Conservation (phyloP, 2,797 vertebrate species). For the Zalophus californianus region DNA sequence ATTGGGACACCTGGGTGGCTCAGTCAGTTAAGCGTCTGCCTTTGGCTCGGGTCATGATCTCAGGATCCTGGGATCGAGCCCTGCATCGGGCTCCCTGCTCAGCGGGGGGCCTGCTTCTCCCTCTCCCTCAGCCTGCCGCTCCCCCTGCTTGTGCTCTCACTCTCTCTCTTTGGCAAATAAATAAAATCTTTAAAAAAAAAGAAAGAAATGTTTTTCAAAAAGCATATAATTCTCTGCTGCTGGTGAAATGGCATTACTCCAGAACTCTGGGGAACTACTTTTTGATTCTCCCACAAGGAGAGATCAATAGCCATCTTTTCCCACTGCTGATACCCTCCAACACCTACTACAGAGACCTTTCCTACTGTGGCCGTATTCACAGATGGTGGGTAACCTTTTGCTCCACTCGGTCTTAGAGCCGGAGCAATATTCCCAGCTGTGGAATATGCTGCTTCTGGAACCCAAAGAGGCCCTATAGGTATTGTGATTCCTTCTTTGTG, state of each 20-base stretch:
- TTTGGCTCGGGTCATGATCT: too few species aligned
- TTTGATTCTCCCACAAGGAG: not conserved
- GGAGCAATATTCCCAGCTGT: not conserved
- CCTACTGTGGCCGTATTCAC: not conserved
- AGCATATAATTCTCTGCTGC: not conserved
- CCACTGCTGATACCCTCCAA: accelerated
- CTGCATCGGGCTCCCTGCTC: too few species aligned
- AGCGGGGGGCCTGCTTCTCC: too few species aligned
- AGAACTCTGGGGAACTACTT: not conserved
- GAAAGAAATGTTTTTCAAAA: not conserved
- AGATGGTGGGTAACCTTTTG: not conserved
- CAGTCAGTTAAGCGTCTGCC: too few species aligned
- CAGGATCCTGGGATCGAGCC: too few species aligned
- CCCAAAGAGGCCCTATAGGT: not conserved
- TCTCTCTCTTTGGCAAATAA: too few species aligned
- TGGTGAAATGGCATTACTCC: not conserved
- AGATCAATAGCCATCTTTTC: not conserved
- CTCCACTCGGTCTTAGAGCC: not conserved
- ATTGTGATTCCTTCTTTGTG: not conserved
- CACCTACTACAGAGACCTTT: not conserved
- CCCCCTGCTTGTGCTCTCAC: too few species aligned
- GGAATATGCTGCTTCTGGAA: not conserved
- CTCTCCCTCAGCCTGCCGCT: too few species aligned
- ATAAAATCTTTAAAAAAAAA: too few species aligned
- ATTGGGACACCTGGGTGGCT: too few species aligned